Base-by-base conservation (phyloP, 2,888 invertebrate genomes). In the Scaeva pyrastri region DNA sequence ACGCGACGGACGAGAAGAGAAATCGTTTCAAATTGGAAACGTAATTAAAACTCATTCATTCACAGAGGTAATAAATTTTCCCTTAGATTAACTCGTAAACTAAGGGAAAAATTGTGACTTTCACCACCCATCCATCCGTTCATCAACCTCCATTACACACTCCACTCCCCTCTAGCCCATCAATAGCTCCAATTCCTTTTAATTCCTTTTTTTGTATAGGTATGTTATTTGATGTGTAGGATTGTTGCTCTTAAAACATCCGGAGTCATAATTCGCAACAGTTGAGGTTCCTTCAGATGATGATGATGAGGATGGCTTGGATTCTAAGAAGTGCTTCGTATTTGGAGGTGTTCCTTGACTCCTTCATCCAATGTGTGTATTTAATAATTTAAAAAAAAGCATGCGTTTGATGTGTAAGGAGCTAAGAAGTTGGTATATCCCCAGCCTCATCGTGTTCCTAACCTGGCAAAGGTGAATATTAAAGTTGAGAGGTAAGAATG, bases 1-100 rank as follows among this genome's bases (percentile, higher is more conserved):
- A n/a, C n/a, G n/a, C n/a, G n/a, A n/a, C n/a, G n/a, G n/a, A n/a
- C 31, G n/a, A 39, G 2, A 21, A n/a, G 55, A 50, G 36, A 39
- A 73, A 78, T 74, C 80, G 45, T 62, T 73, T 72, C 70, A 60
- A 75, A 87, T 75, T 79, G 74, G 58, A 86, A 86, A 86, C 76
- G 64, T 86, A 86, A 88, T 88, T 88, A 88, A 88, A 86, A 86
- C 78, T 82, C 86, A 86, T 82, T 82, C 85, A 72, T 58, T 85
- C 81, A 31, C 48, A 75, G 68, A 60, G 81, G 73, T 88, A 82
- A 82, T 76, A 70, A 52, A 52, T 88, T 88, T 82, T 86, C 70
- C 86, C 64, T 76, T 19, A 88, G 86, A 79, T 86, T 86, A 86
- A 86, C 75, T 72, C 14, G 71, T 81, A 75, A 81, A 82, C 73